phyloP scores from a whole-genome alignment of 2,888 invertebrate genomes.

The Eutolmus rufibarbis region DNA sequence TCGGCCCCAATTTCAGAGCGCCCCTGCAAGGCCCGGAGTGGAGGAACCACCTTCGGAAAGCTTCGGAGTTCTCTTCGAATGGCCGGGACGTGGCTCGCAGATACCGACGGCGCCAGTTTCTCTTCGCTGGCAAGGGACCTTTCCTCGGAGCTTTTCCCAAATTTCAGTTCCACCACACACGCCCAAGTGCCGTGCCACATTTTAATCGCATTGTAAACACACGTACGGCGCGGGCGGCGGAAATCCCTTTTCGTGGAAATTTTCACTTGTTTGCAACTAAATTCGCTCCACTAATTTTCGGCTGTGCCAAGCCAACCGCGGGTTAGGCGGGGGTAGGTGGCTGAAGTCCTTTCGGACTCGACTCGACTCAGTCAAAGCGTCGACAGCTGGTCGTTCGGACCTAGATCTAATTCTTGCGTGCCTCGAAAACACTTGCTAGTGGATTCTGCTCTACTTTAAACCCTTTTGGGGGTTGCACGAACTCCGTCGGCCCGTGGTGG shows the following conservation, averaged over 20 bases:
- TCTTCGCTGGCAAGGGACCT: background rate
- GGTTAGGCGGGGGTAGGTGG: background rate
- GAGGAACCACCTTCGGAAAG: background rate
- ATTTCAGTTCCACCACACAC: background rate
- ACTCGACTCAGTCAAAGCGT: background rate
- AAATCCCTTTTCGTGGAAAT: background rate
- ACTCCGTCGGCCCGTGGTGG: background rate
- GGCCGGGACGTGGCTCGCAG: background rate
- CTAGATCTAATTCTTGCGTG: background rate
- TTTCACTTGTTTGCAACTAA: constrained; percentile 10
- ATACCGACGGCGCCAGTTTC: background rate
- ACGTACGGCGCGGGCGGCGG: background rate
- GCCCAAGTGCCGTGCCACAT: background rate
- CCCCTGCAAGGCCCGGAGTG: background rate
- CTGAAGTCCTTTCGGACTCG: background rate
- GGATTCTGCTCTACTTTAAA: background rate
- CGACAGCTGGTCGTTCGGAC: background rate
- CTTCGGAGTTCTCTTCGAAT: background rate
- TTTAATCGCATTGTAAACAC: constrained; percentile 7
- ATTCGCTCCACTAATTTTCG: background rate
- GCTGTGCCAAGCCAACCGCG: background rate
- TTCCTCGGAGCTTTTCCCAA: background rate
- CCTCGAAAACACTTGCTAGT: background rate
- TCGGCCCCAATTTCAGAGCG: background rate
- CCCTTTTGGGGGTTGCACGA: background rate